Evolutionary conservation across 2,797 vertebrate genomes (phyloP), one percentile per base, ranked within the genome.

Genomic region (Sebastes iracundus): DNA sequence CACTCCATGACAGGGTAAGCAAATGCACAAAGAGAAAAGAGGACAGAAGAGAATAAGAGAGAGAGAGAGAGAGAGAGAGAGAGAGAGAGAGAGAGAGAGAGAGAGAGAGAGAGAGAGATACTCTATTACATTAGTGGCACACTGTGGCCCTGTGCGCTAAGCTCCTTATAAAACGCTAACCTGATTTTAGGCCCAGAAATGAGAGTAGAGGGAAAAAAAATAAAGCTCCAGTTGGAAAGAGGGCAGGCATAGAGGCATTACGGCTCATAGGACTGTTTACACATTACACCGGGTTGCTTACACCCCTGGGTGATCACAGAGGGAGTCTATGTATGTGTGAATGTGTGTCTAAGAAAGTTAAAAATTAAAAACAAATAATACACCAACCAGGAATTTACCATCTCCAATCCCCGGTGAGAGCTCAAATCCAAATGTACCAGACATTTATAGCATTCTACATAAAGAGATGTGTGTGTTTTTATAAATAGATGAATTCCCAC

Each of bases 131-230:
- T 95, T 95, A 93, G 93, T 92, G 91, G 93, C 92, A 92, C 94
- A 93, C 93, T 92, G 90, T 94, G 94, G 91, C 93, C 93, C 89
- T 93, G 88, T 95, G 87, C 87, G 90, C 87, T 96, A 96, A 96
- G 94, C 95, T 95, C 88, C 95, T 96, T 96, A 95, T 94, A 92
- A 96, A 95, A 95, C 90, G 83, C 90, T 94, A 94, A 96, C 95
- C 94, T 95, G 95, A 94, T 95, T 95, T 95, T 94, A 91, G 93
- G 92, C 90, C 87, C 90, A 95, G 93, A 95, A 95, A 95, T 90
- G 88, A 95, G 93, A 94, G 88, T 88, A 92, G 86, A 93, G 87
- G 79, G 85, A 79, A 88, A 92, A 91, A 90, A 93, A 89, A 91
- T 89, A 94, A 94, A 92, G 87, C 90, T 85, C 86, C 85, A 84